Evolutionary conservation across 2,888 invertebrate genomes (phyloP).

Genomic region (Cephus pulcher): DNA sequence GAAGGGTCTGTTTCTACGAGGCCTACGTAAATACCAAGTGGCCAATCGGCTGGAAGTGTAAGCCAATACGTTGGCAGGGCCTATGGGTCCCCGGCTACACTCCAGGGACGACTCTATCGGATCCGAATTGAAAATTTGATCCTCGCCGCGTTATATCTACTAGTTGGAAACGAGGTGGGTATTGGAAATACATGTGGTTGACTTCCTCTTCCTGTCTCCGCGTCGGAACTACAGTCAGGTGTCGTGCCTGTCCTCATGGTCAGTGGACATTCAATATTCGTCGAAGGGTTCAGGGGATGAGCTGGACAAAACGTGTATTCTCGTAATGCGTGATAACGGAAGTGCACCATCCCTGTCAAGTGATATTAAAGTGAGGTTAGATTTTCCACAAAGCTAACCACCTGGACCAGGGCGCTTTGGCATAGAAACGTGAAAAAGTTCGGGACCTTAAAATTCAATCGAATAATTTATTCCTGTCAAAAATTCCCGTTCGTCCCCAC

Average conservation of each 20-base stretch:
- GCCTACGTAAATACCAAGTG: conserved; percentile 55
- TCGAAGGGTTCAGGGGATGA: conserved; percentile 18
- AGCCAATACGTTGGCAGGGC: conserved; percentile 53
- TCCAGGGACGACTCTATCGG: conserved; percentile 43
- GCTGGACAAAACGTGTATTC: neutral
- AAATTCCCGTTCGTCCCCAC: neutral
- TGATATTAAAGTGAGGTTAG: neutral
- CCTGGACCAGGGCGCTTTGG: neutral
- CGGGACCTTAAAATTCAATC: neutral
- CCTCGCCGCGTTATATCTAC: conserved; percentile 34
- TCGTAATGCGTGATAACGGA: neutral
- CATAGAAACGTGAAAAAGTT: neutral
- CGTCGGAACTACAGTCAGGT: conserved; percentile 63
- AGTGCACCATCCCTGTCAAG: neutral
- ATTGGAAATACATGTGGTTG: conserved; percentile 48
- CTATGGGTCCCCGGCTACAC: conserved; percentile 16
- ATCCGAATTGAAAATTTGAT: conserved; percentile 45
- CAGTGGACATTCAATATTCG: conserved; percentile 35
- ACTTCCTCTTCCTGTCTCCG: conserved; percentile 64
- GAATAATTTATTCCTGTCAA: neutral
- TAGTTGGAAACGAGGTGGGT: conserved; percentile 33
- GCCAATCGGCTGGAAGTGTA: conserved; percentile 63
- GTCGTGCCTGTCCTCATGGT: conserved; percentile 35
- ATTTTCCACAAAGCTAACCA: neutral
- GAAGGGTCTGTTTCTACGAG: conserved; percentile 32